A percentile compares a stretch with the other conserved stretches of the same genome.
These are phyloP conservation scores for Acanthosepion pharaonis DNA, from an alignment of 2,888 invertebrate species.

Conservation along the genomic window DNA sequence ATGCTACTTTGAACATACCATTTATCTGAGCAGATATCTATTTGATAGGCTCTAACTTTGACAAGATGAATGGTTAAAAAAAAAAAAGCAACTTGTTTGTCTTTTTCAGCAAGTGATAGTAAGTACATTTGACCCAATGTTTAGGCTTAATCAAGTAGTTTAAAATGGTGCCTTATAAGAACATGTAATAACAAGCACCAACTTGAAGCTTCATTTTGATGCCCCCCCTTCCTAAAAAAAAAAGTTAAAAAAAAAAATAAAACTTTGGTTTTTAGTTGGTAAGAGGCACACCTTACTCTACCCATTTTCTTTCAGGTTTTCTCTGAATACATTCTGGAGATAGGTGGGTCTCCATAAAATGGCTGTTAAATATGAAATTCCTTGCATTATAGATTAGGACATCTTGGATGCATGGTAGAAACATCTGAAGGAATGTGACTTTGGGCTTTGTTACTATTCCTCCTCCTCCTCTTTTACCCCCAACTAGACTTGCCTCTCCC, in stretches of 20 bases:
- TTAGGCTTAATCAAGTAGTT: background rate
- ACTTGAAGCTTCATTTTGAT: background rate
- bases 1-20: no score
- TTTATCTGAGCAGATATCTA: no score
- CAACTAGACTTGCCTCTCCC: background rate
- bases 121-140: background rate
- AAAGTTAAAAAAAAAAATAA: no score
- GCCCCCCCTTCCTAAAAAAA: background rate
- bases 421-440: background rate
- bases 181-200: background rate
- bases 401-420: background rate
- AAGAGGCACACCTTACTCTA: background rate
- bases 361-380: background rate
- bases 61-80: no score
- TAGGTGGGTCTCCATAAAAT: background rate
- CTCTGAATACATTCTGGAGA: background rate
- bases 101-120: background rate
- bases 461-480: background rate
- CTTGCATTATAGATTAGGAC: background rate
- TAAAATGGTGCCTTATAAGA: background rate
- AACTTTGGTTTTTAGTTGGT: background rate
- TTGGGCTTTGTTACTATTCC: background rate
- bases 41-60: no score
- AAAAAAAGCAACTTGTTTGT: no score
- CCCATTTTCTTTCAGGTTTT: background rate